Percentiles rank a stretch among this genome's conserved stretches.
Evolutionary conservation across 2,113 vertebrate genomes (phyloP).

Genomic region (Vidua macroura): DNA sequence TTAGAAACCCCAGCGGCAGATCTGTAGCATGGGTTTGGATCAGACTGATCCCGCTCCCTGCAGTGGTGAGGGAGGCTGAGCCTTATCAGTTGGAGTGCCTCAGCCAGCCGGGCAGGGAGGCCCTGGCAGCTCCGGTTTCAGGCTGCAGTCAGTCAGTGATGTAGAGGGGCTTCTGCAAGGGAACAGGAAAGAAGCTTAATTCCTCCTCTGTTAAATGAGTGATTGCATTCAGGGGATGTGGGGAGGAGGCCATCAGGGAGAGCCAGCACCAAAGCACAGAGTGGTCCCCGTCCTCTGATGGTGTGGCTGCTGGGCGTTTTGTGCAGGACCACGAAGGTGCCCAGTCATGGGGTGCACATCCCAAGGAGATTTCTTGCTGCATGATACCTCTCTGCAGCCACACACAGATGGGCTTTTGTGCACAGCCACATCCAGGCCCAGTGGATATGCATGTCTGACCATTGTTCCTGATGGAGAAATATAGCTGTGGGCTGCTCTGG

Average conservation of each 20-base stretch:
- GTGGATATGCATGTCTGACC: fast-evolving
- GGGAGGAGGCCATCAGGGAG: neutral
- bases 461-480: neutral
- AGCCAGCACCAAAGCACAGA: neutral
- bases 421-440: neutral
- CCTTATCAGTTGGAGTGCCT: neutral
- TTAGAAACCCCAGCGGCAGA: neutral
- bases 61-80: neutral
- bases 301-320: neutral
- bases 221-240: neutral
- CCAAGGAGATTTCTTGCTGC: neutral
- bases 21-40: neutral
- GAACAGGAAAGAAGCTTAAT: neutral
- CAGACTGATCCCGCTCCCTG: neutral
- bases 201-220: neutral
- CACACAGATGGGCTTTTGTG: neutral
- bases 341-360: neutral
- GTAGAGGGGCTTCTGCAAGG: neutral
- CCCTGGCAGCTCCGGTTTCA: constrained; percentile 55
- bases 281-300: fast-evolving
- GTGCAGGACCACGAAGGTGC: fast-evolving
- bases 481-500: neutral
- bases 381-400: neutral
- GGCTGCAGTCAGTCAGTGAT: neutral
- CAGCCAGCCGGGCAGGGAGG: neutral